A percentile compares a stretch with the other conserved stretches of the same genome.
Conservation (phyloP, 2,113 vertebrate species). For the Chroicocephalus ridibundus region DNA sequence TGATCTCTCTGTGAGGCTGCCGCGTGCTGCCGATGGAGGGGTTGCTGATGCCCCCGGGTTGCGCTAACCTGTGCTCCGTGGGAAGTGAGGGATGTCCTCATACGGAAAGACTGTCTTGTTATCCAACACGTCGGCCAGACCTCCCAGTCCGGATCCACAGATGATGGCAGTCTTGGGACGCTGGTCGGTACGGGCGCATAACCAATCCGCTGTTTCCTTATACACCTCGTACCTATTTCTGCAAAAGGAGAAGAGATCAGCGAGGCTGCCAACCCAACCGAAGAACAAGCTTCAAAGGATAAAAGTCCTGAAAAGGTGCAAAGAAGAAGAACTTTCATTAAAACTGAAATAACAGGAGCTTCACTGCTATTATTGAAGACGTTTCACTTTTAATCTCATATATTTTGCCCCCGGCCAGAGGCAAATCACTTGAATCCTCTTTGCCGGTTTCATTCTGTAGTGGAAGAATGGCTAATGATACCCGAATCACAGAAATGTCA, state of each 20-base stretch:
- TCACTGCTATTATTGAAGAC: background rate
- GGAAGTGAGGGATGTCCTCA: constrained; percentile 79
- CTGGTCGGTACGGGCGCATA: background rate
- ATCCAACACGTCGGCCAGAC: constrained; percentile 71
- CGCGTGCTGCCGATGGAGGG: background rate
- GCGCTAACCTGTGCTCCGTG: constrained; percentile 72
- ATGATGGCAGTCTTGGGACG: constrained; percentile 77
- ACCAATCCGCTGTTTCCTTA: constrained; percentile 48
- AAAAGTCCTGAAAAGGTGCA: background rate
- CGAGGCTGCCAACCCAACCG: background rate
- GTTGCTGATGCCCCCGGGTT: background rate
- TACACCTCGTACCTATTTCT: constrained; percentile 9
- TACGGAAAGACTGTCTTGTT: constrained; percentile 69
- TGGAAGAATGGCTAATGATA: background rate
- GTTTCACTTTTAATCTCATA: background rate
- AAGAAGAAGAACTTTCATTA: background rate
- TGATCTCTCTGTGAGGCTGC: too few species aligned
- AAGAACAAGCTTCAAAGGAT: background rate
- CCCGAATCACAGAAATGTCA: background rate
- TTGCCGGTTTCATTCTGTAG: background rate
- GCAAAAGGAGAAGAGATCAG: background rate
- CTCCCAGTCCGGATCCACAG: constrained; percentile 83
- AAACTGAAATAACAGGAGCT: background rate
- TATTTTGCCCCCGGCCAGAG: background rate
- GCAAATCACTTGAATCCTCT: background rate